phyloP scores from a whole-genome alignment of 1,140 invertebrate genomes.

The Zaprionus davidi region DNA sequence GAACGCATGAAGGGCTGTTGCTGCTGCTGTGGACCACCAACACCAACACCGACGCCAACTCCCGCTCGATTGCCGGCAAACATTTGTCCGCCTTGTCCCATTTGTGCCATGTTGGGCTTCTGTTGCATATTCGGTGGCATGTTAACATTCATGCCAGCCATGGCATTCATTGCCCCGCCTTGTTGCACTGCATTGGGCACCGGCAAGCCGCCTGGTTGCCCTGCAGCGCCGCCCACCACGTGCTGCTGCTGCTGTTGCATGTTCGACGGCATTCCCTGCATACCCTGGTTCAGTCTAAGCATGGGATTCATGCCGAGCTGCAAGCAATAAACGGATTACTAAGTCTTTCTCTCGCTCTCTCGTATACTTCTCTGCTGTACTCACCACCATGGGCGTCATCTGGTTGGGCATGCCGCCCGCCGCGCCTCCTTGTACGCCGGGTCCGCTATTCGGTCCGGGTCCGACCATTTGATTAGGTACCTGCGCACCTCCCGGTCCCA shows the following conservation, averaged over 20 bases:
- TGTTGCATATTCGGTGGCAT: constrained; percentile 73
- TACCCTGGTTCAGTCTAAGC: constrained; percentile 75
- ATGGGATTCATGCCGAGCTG: constrained; percentile 81
- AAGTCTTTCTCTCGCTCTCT: background rate
- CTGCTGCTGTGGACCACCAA: constrained; percentile 63
- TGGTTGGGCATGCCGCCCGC: constrained; percentile 44
- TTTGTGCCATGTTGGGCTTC: constrained; percentile 65
- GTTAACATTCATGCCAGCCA: constrained; percentile 76
- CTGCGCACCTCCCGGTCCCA: constrained; percentile 79
- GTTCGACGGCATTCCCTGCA: constrained; percentile 76
- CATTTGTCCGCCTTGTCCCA: constrained; percentile 71
- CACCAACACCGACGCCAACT: constrained; percentile 61
- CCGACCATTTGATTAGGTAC: constrained; percentile 84
- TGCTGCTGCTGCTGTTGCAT: constrained; percentile 65
- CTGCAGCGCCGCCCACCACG: constrained; percentile 65
- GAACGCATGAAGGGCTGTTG: constrained; percentile 85
- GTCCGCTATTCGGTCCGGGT: constrained; percentile 75
- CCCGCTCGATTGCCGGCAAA: constrained; percentile 65
- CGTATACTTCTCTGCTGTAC: background rate
- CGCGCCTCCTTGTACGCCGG: constrained; percentile 53
- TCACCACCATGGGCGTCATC: constrained; percentile 46
- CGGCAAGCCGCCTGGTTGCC: constrained; percentile 59
- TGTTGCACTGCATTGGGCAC: constrained; percentile 66
- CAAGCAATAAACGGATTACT: background rate
- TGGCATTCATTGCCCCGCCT: constrained; percentile 64